A percentile compares a stretch with the other conserved stretches of the same genome.
Evolutionary conservation across 2,888 invertebrate genomes (phyloP).

Genomic region (Frankliniella intonsa): DNA sequence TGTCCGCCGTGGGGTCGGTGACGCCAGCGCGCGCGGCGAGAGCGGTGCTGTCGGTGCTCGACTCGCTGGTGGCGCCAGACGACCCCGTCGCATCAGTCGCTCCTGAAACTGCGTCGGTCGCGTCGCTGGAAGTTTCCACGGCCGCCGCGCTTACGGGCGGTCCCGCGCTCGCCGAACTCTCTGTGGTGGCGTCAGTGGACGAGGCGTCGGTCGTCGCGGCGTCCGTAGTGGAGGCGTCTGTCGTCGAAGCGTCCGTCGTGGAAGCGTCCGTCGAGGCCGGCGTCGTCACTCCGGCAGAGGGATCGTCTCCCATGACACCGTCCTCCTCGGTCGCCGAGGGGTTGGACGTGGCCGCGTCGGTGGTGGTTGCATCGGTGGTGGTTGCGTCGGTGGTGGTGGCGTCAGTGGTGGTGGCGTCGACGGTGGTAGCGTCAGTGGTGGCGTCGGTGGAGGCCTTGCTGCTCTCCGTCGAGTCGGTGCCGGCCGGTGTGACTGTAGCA

Average conservation of each 20-base stretch:
- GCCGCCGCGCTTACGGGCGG: not conserved
- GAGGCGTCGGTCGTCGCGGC: not conserved
- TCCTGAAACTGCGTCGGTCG: not conserved
- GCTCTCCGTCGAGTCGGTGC: constrained; percentile 15
- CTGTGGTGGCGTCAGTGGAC: constrained; percentile 12
- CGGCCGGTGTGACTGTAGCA: constrained; percentile 31
- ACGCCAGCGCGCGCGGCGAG: not conserved
- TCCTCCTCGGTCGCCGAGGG: not conserved
- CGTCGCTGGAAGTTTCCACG: not conserved
- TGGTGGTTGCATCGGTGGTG: constrained; percentile 7
- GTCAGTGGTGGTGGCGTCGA: constrained; percentile 3
- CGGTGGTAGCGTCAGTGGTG: constrained; percentile 32
- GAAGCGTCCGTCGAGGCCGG: not conserved
- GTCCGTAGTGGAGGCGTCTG: not conserved
- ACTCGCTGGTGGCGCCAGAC: constrained; percentile 35
- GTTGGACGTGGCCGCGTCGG: constrained; percentile 9
- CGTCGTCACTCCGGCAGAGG: not conserved
- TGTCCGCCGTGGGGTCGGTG: not conserved
- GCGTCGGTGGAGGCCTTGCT: constrained; percentile 28
- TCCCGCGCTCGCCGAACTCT: not conserved
- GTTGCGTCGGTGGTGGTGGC: constrained; percentile 24
- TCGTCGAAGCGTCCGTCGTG: not conserved
- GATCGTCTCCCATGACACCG: not conserved
- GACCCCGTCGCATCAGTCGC: constrained; percentile 32
- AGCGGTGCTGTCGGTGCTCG: constrained; percentile 29